Base-by-base conservation (phyloP, 2,113 vertebrate species). In the Lycaon pictus region DNA sequence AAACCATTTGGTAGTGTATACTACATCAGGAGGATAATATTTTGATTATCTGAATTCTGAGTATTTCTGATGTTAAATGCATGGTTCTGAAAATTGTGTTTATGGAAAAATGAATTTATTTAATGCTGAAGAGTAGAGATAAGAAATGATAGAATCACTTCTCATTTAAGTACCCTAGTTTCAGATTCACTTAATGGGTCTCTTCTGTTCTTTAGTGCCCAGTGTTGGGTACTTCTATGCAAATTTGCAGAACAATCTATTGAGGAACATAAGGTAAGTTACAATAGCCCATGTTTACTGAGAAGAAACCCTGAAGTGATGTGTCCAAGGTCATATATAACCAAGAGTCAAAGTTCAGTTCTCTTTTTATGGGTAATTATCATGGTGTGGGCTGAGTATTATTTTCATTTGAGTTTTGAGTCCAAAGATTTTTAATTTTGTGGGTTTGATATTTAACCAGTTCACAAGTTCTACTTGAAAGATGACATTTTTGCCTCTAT, bases 1-100 rank as follows among this genome's bases (percentile, higher is more conserved):
- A 67, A 90, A 55, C n/a, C 76, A 0, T 85, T 90, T 72, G 63
- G n/a, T 82, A 63, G 17, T 83, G 10, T 65, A 60, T 76, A 80
- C n/a, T 76, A 80, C n/a, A 37, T 83, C 51, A 51, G 74, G 74
- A 71, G 55, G 43, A 56, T 80, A 86, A 48, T 77, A 84, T 67
- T 94, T 96, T 71, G 71, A 62, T 90, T 69, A 87, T 90, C 32
- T 92, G 48, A 88, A 71, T 83, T 88, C 51, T 77, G 37, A 56
- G 8, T 95, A 35, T 95, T 9, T 88, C 16, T 88, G 37, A n/a
- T 94, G 16, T 77, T 62, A 85, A 86, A 77, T 77, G 3, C 11
- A 83, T 83, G 27, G 23, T 62, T 88, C 60, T 77, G 55, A 88
- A 77, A 85, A 71, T n/a, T 63, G 25, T 87, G 12, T 83, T 79